Evolutionary conservation across 1,140 invertebrate species (phyloP), one percentile per base, ranked within the genome.

Genomic region (Caenorhabditis briggsae): DNA sequence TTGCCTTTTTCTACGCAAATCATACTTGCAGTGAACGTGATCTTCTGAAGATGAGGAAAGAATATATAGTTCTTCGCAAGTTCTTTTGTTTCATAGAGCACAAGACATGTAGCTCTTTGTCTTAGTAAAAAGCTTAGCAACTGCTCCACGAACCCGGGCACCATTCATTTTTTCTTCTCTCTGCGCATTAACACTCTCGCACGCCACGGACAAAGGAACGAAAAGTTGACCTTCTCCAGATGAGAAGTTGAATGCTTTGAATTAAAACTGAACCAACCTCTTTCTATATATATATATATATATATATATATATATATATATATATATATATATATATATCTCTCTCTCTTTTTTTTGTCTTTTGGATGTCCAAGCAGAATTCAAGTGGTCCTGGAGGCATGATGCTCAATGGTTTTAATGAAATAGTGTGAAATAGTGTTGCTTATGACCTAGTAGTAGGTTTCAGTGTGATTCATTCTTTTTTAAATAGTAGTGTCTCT

Each of bases 371-470:
- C 33, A 70, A 70, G 46, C 18, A 18, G 65, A 43, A 14, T 41
- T 46, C 65, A 70, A 70, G 65, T 70, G 70, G 46, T 46, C 20
- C 20, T 46, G 46, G 23, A 46, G 46, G 41, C 41, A 70, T 50
- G 70, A 50, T 70, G 64, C 70, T 78, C 46, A 41, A 46, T 23
- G 14, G 70, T 33, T 46, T 50, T 78, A 78, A 78, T 78, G 64
- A 70, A 78, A 78, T 78, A 78, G 70, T 78, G 46, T 78, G 64
- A 70, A 78, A 78, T 78, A 78, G 70, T 78, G 46, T 78, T 78
- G 50, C 70, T 50, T n/a, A 23, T 78, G 18, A 23, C 6, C 18
- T 18, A n/a, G 33, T 18, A n/a, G 33, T 33, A 33, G 33, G 3
- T 33, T 33, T 33, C 33, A 11, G 3, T 46, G 59, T 33, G 9